phyloP scores from a whole-genome alignment of 2,888 invertebrate genomes.

The Phortica okadai region DNA sequence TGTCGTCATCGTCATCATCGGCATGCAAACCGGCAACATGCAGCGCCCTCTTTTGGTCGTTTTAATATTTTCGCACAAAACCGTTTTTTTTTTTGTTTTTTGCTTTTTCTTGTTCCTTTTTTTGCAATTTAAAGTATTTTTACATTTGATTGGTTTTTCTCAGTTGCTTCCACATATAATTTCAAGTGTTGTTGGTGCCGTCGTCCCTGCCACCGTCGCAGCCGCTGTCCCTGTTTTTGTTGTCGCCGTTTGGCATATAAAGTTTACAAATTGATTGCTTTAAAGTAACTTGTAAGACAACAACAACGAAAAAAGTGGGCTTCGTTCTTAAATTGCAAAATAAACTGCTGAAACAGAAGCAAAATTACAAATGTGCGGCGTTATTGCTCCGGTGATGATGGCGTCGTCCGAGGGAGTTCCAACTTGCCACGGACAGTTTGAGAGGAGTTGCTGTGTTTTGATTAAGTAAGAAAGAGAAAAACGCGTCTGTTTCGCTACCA shows the following conservation, averaged over 20 bases:
- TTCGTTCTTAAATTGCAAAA: slow-evolving; percentile 48
- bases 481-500: no score
- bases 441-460: slow-evolving; percentile 60
- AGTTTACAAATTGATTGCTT: slow-evolving; percentile 69
- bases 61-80: neutral
- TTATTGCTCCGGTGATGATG: slow-evolving; percentile 69
- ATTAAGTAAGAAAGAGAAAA: slow-evolving; percentile 52
- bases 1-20: neutral
- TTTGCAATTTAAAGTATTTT: slow-evolving; percentile 12
- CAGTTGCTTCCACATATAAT: slow-evolving; percentile 21
- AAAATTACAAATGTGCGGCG: slow-evolving; percentile 74
- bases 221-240: slow-evolving; percentile 43
- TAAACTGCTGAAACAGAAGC: slow-evolving; percentile 69
- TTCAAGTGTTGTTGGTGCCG: slow-evolving; percentile 20
- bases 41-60: neutral
- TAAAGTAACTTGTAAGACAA: slow-evolving; percentile 64
- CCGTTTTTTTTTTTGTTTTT: neutral
- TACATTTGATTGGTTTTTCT: slow-evolving; percentile 27
- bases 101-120: neutral
- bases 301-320: slow-evolving; percentile 51
- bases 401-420: slow-evolving; percentile 41
- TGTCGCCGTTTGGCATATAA: slow-evolving; percentile 36
- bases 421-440: neutral
- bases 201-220: slow-evolving; percentile 34
- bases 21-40: neutral